Conservation (phyloP, 2,888 invertebrate genomes). For the Hanleya hanleyi region DNA sequence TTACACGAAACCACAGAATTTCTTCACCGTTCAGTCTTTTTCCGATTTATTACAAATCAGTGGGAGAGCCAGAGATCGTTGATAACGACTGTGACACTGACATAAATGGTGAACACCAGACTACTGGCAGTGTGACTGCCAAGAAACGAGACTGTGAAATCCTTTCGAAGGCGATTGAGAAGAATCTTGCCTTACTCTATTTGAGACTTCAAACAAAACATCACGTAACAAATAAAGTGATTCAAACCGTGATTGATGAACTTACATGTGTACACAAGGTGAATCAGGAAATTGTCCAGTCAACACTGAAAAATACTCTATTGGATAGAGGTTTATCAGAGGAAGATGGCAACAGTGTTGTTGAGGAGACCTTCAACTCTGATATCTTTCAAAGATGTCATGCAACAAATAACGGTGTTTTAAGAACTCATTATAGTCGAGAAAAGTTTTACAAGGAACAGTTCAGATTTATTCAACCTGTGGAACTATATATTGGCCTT, state of each 20-base stretch:
- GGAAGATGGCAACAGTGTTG: neutral
- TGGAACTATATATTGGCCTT: slow-evolving; percentile 3
- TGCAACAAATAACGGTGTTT: neutral
- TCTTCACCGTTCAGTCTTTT: too few relatives aligned
- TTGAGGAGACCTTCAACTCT: neutral
- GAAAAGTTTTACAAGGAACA: slow-evolving; percentile 19
- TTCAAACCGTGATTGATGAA: neutral
- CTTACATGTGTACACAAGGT: neutral
- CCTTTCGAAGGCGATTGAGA: neutral
- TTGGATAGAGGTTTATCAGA: neutral
- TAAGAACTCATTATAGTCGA: neutral
- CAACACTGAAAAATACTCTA: neutral
- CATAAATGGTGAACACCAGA: too few relatives aligned
- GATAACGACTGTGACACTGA: too few relatives aligned
- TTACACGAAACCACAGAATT: slow-evolving; percentile 6
- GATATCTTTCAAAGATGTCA: neutral
- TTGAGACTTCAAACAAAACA: neutral
- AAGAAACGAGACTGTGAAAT: neutral
- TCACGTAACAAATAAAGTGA: neutral
- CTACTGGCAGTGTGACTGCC: too few relatives aligned
- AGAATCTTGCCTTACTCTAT: neutral
- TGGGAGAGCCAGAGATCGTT: too few relatives aligned
- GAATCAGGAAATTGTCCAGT: neutral
- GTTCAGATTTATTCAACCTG: slow-evolving; percentile 22
- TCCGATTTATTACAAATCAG: too few relatives aligned